These are phyloP conservation scores for Cepaea hortensis DNA, from an alignment of 2,888 invertebrate genomes.

Conservation along the genomic window DNA sequence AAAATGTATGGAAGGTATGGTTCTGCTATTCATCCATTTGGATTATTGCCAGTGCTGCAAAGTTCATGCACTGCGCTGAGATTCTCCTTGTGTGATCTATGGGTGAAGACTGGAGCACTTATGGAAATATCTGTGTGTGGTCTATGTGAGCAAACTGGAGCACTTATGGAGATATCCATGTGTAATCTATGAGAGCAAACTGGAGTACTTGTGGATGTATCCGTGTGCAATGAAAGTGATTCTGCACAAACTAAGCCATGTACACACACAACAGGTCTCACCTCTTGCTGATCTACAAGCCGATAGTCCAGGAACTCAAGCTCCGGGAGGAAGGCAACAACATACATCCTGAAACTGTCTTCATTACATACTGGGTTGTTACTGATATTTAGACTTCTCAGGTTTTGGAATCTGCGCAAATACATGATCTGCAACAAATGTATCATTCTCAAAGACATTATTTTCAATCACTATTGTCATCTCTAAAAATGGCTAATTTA, in stretches of 20 bases:
- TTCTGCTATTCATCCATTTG: too few species aligned
- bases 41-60: too few species aligned
- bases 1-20: too few species aligned
- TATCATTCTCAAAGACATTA: not conserved
- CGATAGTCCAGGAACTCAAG: constrained; percentile 86
- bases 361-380: constrained; percentile 86
- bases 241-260: not conserved
- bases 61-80: too few species aligned
- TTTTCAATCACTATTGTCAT: not conserved
- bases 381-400: constrained; percentile 74
- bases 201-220: too few species aligned
- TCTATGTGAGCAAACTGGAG: too few species aligned
- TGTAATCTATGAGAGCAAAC: too few species aligned
- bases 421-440: constrained; percentile 70
- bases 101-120: too few species aligned
- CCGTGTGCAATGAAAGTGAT: too few species aligned
- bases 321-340: constrained; percentile 84
- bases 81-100: too few species aligned
- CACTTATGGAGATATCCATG: too few species aligned
- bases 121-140: too few species aligned
- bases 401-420: constrained; percentile 72
- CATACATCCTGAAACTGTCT: constrained; percentile 81
- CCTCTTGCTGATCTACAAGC: constrained; percentile 79
- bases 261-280: constrained; percentile 55
- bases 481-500: not conserved